phyloP scores from a whole-genome alignment of 2,888 invertebrate species.

The Caenorhabditis macrosperma region DNA sequence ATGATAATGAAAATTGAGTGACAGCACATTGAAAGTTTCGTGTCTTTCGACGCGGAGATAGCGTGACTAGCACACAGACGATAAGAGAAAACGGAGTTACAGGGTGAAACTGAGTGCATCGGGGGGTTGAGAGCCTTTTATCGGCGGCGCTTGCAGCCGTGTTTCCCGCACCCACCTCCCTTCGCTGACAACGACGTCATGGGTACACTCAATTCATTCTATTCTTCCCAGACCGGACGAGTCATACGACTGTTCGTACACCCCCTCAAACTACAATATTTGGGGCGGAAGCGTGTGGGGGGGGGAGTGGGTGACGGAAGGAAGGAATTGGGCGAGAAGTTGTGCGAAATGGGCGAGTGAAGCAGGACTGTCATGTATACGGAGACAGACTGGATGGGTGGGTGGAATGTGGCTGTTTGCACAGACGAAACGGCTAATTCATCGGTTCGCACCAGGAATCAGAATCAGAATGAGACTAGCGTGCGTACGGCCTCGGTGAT shows the following conservation, averaged over 20 bases:
- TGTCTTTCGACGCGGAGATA: slow-evolving; percentile 18
- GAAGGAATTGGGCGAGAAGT: slow-evolving; percentile 36
- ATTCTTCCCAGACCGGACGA: slow-evolving; percentile 51
- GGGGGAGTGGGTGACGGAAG: too few species aligned
- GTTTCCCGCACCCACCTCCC: slow-evolving; percentile 41
- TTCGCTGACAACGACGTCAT: slow-evolving; percentile 46
- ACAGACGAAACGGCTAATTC: slow-evolving; percentile 41
- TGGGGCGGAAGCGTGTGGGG: slow-evolving; percentile 25
- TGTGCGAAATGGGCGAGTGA: slow-evolving; percentile 10
- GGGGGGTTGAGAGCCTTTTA: slow-evolving; percentile 30
- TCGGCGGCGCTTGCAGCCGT: background rate
- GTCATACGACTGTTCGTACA: slow-evolving; percentile 52
- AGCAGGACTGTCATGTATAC: slow-evolving; percentile 27
- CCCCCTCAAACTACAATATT: slow-evolving; percentile 39
- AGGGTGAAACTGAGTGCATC: slow-evolving; percentile 27
- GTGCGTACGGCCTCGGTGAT: slow-evolving; percentile 52
- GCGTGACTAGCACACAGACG: background rate
- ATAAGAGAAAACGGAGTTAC: slow-evolving; percentile 12
- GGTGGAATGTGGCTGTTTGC: slow-evolving; percentile 38
- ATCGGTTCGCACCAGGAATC: slow-evolving; percentile 41
- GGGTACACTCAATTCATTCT: slow-evolving; percentile 35
- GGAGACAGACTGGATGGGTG: slow-evolving; percentile 5
- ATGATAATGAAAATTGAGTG: slow-evolving; percentile 8
- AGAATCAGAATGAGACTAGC: slow-evolving; percentile 30
- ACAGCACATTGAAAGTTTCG: slow-evolving; percentile 7